Evolutionary conservation across 1,140 invertebrate genomes (phyloP).

Genomic region (Xylocopa sonorina): DNA sequence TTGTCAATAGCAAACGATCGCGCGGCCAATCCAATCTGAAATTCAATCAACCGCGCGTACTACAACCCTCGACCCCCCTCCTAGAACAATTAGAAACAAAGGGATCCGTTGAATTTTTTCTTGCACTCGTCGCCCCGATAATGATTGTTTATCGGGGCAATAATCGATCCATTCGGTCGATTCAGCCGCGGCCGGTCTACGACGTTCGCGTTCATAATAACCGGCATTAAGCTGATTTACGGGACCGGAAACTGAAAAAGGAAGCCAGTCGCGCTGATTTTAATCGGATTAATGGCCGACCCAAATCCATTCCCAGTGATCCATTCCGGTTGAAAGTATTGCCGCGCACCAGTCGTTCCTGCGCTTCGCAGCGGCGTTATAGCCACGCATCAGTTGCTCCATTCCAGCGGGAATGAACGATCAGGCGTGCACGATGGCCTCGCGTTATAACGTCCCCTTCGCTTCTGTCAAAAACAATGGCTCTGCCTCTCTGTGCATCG

Average conservation of each 20-base stretch:
- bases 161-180: background rate
- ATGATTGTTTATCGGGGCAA: slow-evolving; percentile 2
- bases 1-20: slow-evolving; percentile 2
- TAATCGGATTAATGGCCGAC: slow-evolving; percentile 59
- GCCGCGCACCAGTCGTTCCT: slow-evolving; percentile 5
- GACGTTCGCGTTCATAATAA: slow-evolving; percentile 9
- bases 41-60: slow-evolving; percentile 13
- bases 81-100: slow-evolving; percentile 10
- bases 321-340: slow-evolving; percentile 53
- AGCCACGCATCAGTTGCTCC: slow-evolving; percentile 46
- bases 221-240: slow-evolving; percentile 45
- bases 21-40: background rate
- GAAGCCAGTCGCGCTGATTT: slow-evolving; percentile 39
- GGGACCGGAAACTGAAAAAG: slow-evolving; percentile 28
- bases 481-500: background rate
- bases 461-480: slow-evolving; percentile 37
- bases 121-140: background rate
- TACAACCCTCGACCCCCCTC: background rate
- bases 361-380: slow-evolving; percentile 30
- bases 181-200: background rate
- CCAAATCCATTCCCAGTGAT: slow-evolving; percentile 52
- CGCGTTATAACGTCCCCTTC: background rate
- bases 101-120: background rate
- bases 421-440: slow-evolving; percentile 37
- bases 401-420: slow-evolving; percentile 36